A percentile compares a stretch with the other conserved stretches of the same genome.
These are phyloP conservation scores for Parauchenoglanis punctatus DNA, from an alignment of 2,797 vertebrate species.

Conservation along the genomic window DNA sequence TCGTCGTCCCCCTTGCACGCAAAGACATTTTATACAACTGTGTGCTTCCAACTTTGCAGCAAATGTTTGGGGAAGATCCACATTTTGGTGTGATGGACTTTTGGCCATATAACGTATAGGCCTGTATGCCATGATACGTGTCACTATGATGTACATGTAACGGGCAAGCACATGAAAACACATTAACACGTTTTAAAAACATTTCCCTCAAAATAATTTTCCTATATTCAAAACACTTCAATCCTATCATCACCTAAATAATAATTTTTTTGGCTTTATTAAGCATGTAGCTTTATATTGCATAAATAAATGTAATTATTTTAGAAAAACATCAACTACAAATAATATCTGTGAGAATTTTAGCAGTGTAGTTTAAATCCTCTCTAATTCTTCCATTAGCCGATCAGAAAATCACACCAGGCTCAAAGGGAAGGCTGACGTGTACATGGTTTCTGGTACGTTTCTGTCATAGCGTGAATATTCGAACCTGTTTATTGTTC, in stretches of 20 bases:
- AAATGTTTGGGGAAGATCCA: no score
- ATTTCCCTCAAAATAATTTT: no score
- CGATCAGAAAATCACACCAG: neutral
- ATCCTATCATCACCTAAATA: neutral
- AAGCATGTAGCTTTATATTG: neutral
- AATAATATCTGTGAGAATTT: neutral
- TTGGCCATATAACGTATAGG: no score
- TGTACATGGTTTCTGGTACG: neutral
- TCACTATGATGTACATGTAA: no score
- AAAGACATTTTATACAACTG: no score
- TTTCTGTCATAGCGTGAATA: neutral
- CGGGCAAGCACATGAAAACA: no score
- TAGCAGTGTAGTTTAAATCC: neutral
- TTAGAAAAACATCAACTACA: neutral
- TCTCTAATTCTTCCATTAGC: neutral
- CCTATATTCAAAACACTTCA: neutral
- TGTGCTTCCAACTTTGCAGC: no score
- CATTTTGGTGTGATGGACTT: no score
- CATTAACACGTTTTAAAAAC: no score
- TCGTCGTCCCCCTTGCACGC: no score
- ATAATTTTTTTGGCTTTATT: neutral
- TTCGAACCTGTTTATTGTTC: constrained; percentile 46
- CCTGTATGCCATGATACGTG: no score
- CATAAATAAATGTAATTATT: neutral
- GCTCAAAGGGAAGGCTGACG: neutral